Conservation (phyloP, 2,888 invertebrate genomes). For the Pyralis farinalis region DNA sequence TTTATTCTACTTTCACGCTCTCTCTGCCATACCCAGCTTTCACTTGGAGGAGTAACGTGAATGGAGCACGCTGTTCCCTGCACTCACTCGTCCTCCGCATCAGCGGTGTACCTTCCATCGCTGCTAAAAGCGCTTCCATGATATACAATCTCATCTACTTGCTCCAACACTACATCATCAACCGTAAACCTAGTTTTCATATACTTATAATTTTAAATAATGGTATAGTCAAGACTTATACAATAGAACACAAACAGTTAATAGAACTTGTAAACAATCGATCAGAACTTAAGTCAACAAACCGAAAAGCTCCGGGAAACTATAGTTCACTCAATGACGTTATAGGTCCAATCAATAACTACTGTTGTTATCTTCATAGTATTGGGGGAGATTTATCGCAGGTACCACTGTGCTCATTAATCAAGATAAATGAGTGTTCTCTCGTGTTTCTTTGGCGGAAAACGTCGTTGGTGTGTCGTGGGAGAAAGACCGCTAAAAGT, state of each 20-base stretch:
- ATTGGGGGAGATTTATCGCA: slow-evolving; percentile 15
- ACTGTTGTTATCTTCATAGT: slow-evolving; percentile 10
- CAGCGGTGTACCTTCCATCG: too few relatives aligned
- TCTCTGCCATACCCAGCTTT: too few relatives aligned
- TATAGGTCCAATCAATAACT: slow-evolving; percentile 7
- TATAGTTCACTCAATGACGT: slow-evolving; percentile 3
- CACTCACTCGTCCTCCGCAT: too few relatives aligned
- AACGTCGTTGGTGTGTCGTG: slow-evolving; percentile 7
- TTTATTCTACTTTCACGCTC: too few relatives aligned
- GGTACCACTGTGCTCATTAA: slow-evolving; percentile 12
- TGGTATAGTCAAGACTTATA: too few relatives aligned
- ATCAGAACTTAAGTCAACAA: not conserved
- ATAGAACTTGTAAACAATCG: not conserved
- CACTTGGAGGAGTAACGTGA: too few relatives aligned
- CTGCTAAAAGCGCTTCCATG: too few relatives aligned
- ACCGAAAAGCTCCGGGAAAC: not conserved
- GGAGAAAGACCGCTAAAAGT: slow-evolving; percentile 2
- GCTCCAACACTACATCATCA: too few relatives aligned
- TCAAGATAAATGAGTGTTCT: slow-evolving; percentile 17
- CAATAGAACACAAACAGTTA: not conserved
- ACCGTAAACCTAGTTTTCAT: too few relatives aligned
- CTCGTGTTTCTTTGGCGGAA: slow-evolving; percentile 16
- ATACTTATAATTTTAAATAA: too few relatives aligned
- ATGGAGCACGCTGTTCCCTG: too few relatives aligned
- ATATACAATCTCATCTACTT: too few relatives aligned